Evolutionary conservation across 2,797 vertebrate species (phyloP), one percentile per base, ranked within the genome.

Genomic region (Arrhamphus sclerolepis): DNA sequence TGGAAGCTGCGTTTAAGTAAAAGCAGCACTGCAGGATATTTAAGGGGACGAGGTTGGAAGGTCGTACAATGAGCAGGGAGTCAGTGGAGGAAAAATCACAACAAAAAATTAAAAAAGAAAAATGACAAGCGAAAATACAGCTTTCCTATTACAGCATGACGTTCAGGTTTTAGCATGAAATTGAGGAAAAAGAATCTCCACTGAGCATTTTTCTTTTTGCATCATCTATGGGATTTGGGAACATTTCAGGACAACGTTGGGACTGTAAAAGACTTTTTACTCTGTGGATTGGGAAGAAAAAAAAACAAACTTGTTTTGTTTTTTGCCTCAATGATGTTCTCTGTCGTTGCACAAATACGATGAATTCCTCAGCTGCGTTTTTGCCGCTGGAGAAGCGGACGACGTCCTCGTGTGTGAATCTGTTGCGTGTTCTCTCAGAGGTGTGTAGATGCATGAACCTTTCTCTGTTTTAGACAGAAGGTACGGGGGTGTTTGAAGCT

Each of bases 161-260:
- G n/a, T n/a, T n/a, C n/a, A 26, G 6, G 24, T 26, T 26, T 26
- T 26, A 26, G 10, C 6, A 11, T 34, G 31, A 34, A 34, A 34
- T 34, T 10, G 31, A 7, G 6, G 29, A 31, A 9, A 31, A 31
- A n/a, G n/a, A n/a, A n/a, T n/a, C n/a, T n/a, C n/a, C n/a, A 7
- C 29, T 34, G 2, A 20, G 1, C 48, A 52, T 46, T 67, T 9
- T 3, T 62, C 31, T n/a, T 34, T 34, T 34, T 34, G 31, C 31
- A 34, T 11, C 31, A 11, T 34, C 31, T 34, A 10, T 34, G 31
- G 31, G 51, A 47, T 24, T 53, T 22, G 0, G 3, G 55, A 6
- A 22, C 53, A 66, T 78, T 81, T 71, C 41, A 56, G 24, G 28
- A 19, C 31, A 20, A 1, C 22, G 2, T 39, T 8, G 14, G 44